These are phyloP conservation scores for Distichodus sexfasciatus DNA, from an alignment of 2,797 vertebrate genomes.

Conservation along the genomic window DNA sequence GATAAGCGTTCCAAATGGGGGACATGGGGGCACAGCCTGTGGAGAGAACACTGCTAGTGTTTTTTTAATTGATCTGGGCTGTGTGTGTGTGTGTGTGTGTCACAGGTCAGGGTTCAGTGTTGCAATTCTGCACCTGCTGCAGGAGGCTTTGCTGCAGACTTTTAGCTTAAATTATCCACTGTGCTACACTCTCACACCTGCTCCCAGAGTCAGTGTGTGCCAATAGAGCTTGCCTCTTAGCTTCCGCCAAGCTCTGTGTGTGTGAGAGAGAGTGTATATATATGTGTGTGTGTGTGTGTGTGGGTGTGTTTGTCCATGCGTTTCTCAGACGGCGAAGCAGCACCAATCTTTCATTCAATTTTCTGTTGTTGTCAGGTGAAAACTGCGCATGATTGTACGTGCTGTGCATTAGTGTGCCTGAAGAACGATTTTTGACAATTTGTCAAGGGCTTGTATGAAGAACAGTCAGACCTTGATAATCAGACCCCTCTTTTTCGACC, in stretches of 20 bases:
- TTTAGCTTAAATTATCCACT: conserved; percentile 51
- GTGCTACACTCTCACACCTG: conserved; percentile 51
- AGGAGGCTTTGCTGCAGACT: conserved; percentile 36
- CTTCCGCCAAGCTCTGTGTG: conserved; percentile 28
- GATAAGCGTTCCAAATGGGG: conserved; percentile 49
- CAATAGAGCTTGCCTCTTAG: conserved; percentile 33
- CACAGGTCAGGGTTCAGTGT: conserved; percentile 30
- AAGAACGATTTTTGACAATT: not conserved
- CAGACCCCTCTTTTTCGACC: not conserved
- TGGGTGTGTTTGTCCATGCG: not conserved
- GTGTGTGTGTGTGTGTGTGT: too few species aligned
- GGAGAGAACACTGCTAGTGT: conserved; percentile 44
- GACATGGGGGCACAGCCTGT: conserved; percentile 22
- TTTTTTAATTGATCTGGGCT: conserved; percentile 49
- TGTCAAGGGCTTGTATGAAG: not conserved
- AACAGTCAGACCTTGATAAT: not conserved
- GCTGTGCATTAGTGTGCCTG: not conserved
- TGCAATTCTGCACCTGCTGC: conserved; percentile 39
- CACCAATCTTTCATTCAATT: not conserved
- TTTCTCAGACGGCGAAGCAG: not conserved
- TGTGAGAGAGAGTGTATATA: conserved; percentile 10
- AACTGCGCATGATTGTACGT: not conserved
- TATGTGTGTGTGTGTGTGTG: conserved; percentile 2
- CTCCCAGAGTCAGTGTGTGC: conserved; percentile 34
- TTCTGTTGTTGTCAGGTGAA: not conserved